Base-by-base conservation (phyloP, 23 tunicate species). In the Oikopleura albicans region DNA sequence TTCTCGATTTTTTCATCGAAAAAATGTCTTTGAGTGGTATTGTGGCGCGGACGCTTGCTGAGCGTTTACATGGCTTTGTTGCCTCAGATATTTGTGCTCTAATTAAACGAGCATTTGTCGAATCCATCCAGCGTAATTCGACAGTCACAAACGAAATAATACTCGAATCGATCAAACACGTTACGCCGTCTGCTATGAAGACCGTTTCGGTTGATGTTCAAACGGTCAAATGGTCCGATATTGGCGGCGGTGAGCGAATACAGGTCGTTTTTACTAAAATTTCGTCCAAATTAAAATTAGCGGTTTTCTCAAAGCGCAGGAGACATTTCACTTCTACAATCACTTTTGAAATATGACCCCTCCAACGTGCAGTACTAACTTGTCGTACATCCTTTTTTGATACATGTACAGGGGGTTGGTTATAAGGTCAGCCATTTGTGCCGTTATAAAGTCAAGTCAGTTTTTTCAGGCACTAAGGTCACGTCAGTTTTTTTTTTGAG, bases 131-230 rank as follows among this genome's bases (percentile, higher is more conserved):
- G 40, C n/a, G 1, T 29, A 40, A 22, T 1, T 1, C 76, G 33
- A 40, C 38, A n/a, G 0, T 40, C 75, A 40, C 28, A 0, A 59
- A 0, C 29, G 29, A 33, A 4, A 56, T 40, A 89, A 90, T 57
- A 75, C 88, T 39, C 86, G 88, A 57, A 40, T 66, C 39, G 94
- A 89, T 16, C 36, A 90, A 90, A 66, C 84, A 56, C 41, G 85
- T 93, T 39, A 86, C 89, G 0, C 98, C 98, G 40, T 88, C 91
- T 40, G 94, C 98, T 0, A 93, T 93, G 90, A 71, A 71, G 31
- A 71, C 79, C 37, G 35, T 71, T 16, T 16, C 79, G 2, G 79
- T 71, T 29, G 28, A 34, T 34, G 79, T 71, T 16, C 27, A 71
- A 29, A 16, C 33, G 2, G 79, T 71, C 33, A 16, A 16, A 16